phyloP scores from a whole-genome alignment of 2,113 vertebrate genomes.

The Mionectes macconnelli region DNA sequence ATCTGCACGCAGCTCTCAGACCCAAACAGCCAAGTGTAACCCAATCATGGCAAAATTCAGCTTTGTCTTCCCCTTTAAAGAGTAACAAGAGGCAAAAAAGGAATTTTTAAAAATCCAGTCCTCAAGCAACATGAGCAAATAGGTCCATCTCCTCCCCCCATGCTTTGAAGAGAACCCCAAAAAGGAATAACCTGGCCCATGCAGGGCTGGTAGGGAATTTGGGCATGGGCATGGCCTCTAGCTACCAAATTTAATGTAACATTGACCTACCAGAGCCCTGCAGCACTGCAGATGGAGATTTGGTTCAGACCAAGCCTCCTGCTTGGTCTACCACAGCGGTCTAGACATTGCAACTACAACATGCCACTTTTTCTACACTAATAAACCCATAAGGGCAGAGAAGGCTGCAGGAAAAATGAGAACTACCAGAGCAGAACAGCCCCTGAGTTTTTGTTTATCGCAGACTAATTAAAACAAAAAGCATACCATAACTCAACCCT shows the following conservation, averaged over 20 bases:
- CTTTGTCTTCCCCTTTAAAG: not conserved
- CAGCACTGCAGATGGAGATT: not conserved
- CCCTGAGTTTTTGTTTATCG: constrained; percentile 73
- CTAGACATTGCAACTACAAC: not conserved
- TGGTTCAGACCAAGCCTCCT: not conserved
- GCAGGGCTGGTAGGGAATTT: not conserved
- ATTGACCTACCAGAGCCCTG: not conserved
- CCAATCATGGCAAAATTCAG: rapidly evolving
- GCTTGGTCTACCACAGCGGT: not conserved
- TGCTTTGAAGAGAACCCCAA: rapidly evolving
- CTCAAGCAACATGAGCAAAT: not conserved
- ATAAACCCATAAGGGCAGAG: constrained; percentile 67
- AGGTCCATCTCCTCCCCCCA: not conserved
- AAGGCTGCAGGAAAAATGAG: constrained; percentile 71
- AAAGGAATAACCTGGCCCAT: not conserved
- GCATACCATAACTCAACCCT: constrained; percentile 66
- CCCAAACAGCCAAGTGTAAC: not conserved
- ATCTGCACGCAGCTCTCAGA: rapidly evolving
- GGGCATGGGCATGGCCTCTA: not conserved
- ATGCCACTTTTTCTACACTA: constrained; percentile 55
- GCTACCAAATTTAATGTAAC: not conserved
- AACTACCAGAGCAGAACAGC: constrained; percentile 69
- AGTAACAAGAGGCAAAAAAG: not conserved
- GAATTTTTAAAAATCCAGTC: not conserved
- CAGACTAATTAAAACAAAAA: constrained; percentile 77